These are phyloP conservation scores for Sepioteuthis lessoniana DNA, from an alignment of 2,888 invertebrate genomes.

Conservation along the genomic window DNA sequence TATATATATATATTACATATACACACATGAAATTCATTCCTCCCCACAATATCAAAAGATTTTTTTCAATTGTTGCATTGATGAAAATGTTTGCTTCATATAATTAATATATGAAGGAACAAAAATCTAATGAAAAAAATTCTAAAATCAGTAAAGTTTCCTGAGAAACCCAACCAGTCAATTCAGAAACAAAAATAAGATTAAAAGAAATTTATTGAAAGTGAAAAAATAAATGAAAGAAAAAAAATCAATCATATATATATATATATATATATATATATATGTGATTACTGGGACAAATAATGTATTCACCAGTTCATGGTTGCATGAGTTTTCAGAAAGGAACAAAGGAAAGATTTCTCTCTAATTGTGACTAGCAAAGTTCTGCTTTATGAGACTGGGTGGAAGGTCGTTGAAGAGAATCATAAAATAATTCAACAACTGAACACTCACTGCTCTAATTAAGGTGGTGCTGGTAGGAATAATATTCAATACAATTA, in stretches of 20 bases:
- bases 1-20: not conserved
- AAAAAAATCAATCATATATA: not conserved
- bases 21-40: too few relatives aligned
- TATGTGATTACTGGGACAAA: not conserved
- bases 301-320: too few relatives aligned
- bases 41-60: not conserved
- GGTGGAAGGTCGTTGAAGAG: too few relatives aligned
- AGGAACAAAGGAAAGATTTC: too few relatives aligned
- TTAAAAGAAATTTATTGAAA: not conserved
- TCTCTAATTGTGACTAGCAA: too few relatives aligned
- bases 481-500: too few relatives aligned
- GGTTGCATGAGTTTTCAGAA: too few relatives aligned
- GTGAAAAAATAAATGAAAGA: not conserved
- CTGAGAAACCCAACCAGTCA: not conserved
- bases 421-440: too few relatives aligned
- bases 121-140: not conserved
- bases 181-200: not conserved
- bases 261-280: constrained; percentile 33
- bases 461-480: too few relatives aligned
- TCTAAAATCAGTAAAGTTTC: too few relatives aligned
- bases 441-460: too few relatives aligned
- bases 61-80: not conserved
- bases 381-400: too few relatives aligned
- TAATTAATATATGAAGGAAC: not conserved
- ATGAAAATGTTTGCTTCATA: not conserved